Percentiles rank a stretch among this genome's conserved stretches.
phyloP scores from a whole-genome alignment of 1,140 invertebrate genomes.

The Chironomus striatipennis region DNA sequence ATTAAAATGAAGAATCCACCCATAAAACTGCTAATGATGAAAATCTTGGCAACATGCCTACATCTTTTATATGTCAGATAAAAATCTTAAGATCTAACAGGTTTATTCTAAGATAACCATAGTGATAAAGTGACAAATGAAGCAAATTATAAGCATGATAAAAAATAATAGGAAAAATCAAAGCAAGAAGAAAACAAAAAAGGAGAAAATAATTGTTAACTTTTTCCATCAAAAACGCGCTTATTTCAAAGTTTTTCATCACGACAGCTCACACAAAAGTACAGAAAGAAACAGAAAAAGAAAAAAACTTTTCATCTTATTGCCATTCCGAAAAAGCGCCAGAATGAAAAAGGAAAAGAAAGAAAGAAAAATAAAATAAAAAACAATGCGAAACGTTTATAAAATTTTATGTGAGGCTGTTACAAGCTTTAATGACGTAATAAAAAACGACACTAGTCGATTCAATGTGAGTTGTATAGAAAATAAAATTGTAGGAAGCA shows the following conservation, averaged over 20 bases:
- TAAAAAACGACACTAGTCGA: constrained; percentile 18
- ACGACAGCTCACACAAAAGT: background rate
- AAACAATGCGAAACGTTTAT: constrained; percentile 19
- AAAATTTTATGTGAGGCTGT: constrained; percentile 15
- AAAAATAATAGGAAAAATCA: background rate
- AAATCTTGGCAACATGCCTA: too few relatives aligned
- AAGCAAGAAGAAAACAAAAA: background rate
- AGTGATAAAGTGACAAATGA: background rate
- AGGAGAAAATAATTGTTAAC: background rate
- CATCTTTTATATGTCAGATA: too few relatives aligned
- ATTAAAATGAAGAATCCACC: too few relatives aligned
- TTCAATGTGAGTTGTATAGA: background rate
- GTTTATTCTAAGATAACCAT: too few relatives aligned
- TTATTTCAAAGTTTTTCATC: constrained; percentile 13
- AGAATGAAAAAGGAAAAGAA: background rate
- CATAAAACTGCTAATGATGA: too few relatives aligned
- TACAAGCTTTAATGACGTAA: constrained; percentile 22
- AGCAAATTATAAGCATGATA: background rate
- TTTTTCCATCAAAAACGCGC: constrained; percentile 1
- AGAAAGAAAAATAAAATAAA: too few relatives aligned
- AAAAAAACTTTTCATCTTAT: constrained; percentile 17
- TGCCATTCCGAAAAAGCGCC: background rate
- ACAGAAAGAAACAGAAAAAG: constrained; percentile 4
- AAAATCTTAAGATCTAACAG: too few relatives aligned
- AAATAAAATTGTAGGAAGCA: background rate